These are phyloP conservation scores for Astropecten irregularis DNA, from an alignment of 53 echinoderm and acorn worm species.

Conservation along the genomic window DNA sequence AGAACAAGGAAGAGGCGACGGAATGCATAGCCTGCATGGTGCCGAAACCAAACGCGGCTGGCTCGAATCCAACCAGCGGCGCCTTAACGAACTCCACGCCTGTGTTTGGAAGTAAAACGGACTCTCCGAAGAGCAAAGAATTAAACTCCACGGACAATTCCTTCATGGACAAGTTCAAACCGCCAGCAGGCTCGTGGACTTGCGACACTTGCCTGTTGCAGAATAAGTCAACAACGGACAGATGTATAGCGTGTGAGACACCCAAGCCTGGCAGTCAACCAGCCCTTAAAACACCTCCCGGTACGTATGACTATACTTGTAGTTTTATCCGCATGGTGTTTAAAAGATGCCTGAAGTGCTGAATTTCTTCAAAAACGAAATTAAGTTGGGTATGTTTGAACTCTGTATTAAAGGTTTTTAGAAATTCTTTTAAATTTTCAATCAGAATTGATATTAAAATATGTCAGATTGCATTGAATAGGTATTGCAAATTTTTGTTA, in stretches of 20 bases:
- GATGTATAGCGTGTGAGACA: constrained; percentile 85
- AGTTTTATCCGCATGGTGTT: not conserved
- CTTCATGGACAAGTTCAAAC: constrained; percentile 72
- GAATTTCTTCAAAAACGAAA: too few relatives aligned
- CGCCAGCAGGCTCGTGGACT: constrained; percentile 63
- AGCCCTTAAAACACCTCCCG: constrained; percentile 70
- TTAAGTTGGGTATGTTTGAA: too few relatives aligned
- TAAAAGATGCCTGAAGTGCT: too few relatives aligned
- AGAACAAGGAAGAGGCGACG: constrained; percentile 59
- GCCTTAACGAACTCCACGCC: not conserved
- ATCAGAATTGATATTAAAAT: too few relatives aligned
- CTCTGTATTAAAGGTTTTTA: too few relatives aligned
- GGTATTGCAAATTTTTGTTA: too few relatives aligned
- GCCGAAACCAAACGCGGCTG: constrained; percentile 60
- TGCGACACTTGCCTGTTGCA: constrained; percentile 82
- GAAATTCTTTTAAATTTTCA: too few relatives aligned
- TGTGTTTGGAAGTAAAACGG: not conserved
- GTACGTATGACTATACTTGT: constrained; percentile 51
- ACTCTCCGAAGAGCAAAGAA: not conserved
- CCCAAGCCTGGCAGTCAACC: constrained; percentile 85
- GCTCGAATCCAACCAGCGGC: not conserved
- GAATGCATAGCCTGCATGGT: constrained; percentile 67
- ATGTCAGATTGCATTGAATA: too few relatives aligned
- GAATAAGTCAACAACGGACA: constrained; percentile 71
- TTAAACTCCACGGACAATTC: not conserved